Base-by-base conservation (phyloP, 2,113 vertebrate genomes). In the Dasyprocta punctata region DNA sequence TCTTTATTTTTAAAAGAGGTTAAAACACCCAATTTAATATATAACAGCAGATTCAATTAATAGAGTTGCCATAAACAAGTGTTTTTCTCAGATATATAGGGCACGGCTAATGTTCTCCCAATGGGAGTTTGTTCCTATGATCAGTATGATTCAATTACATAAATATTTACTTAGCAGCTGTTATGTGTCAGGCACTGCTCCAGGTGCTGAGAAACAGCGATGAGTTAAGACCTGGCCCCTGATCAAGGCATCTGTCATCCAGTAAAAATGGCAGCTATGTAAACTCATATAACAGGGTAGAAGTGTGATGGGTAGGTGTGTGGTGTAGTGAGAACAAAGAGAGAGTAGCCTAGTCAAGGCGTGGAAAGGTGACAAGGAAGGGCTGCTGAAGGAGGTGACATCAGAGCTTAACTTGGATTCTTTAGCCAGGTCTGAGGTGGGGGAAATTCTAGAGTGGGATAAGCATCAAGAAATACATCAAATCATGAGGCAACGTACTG, bases 141-240 rank as follows among this genome's bases (percentile, higher is more conserved):
- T 96, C 96, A 93, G 90, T 86, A 94, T 92, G 88, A 96, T 92
- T 95, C 91, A 69, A 61, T 54, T 92, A 81, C 89, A 88, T 52
- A 96, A 97, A 94, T 90, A 97, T 94, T 88, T 90, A 75, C 80
- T 84, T 36, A 88, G 92, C 95, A 81, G 63, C 95, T 96, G 81
- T 38, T 87, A 80, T 24, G 63, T 77, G 89, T 26, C 61, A 78
- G 92, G 93, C 91, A 92, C 73, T 69, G 73, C 44, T 90, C 80
- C 84, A 80, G 83, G 90, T 47, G 86, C 90, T 92, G 41, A 41
- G 80, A 83, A 81, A 84, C 47, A 56, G 54, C 87, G 94, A 93
- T 96, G 96, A 98, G 91, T 78, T 90, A 82, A 97, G 89, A 63
- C 69, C 89, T 94, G 89, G 93, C 81, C 28, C 88, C 28, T 1